Conservation (phyloP, 2,888 invertebrate genomes). For the Augochlorella aurata region DNA sequence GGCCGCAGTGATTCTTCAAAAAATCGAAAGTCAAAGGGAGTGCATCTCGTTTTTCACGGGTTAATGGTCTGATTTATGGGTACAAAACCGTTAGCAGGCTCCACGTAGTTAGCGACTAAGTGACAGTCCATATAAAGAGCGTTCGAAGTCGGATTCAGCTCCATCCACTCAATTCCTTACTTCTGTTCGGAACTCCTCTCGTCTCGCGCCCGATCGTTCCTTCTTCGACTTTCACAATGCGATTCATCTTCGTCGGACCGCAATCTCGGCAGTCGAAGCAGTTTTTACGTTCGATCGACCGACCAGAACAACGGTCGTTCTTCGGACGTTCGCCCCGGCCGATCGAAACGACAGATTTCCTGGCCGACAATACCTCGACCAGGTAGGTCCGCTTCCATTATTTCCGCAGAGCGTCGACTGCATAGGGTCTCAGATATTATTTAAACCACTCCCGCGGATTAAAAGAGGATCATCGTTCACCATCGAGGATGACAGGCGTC, state of each 20-base stretch:
- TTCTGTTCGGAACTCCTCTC: conserved; percentile 36
- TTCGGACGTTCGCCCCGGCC: conserved; percentile 4
- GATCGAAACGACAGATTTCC: conserved; percentile 29
- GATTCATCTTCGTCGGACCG: conserved; percentile 66
- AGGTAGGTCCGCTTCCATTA: conserved; percentile 1
- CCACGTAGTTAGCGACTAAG: conserved; percentile 51
- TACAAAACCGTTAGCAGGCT: neutral
- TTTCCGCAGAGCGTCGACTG: neutral
- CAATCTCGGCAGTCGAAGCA: conserved; percentile 60
- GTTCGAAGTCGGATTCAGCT: conserved; percentile 52
- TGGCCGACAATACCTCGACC: conserved; percentile 13
- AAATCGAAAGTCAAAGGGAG: too few relatives aligned
- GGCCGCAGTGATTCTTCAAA: too few relatives aligned
- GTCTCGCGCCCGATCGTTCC: conserved; percentile 28
- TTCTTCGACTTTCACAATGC: conserved; percentile 27
- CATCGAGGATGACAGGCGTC: neutral
- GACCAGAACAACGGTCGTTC: conserved; percentile 41
- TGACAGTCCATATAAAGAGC: conserved; percentile 57
- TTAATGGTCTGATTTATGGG: conserved; percentile 3
- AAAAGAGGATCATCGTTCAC: conserved; percentile 1
- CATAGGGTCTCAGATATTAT: neutral
- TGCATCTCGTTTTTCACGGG: neutral
- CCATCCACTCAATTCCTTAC: conserved; percentile 66
- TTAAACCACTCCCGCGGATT: conserved; percentile 9
- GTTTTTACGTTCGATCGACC: conserved; percentile 58